Percentiles rank a stretch among this genome's conserved stretches.
Conservation (phyloP, 2,888 invertebrate species). For the Metacarcinus magister region DNA sequence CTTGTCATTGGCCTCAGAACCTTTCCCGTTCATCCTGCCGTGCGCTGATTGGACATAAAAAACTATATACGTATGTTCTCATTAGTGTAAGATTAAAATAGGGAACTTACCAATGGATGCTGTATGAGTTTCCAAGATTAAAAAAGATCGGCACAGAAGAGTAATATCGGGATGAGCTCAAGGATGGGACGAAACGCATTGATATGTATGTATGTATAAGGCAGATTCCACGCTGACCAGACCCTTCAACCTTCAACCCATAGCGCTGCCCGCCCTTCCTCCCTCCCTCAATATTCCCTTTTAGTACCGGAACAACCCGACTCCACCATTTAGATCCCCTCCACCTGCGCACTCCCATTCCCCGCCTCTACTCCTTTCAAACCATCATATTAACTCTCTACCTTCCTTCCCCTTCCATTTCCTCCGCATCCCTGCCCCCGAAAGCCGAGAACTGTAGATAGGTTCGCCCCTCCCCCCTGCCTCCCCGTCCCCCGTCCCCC, state of each 20-base stretch:
- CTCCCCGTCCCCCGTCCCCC: not conserved
- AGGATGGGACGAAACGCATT: not conserved
- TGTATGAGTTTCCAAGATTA: not conserved
- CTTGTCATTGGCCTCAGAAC: not conserved
- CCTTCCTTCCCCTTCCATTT: not conserved
- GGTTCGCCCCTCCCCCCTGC: not conserved
- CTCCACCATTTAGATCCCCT: not conserved
- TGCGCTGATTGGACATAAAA: not conserved
- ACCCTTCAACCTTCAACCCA: not conserved
- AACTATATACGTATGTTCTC: not conserved
- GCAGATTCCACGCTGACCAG: not conserved
- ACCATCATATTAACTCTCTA: not conserved
- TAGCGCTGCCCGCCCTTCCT: not conserved
- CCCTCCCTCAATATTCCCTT: not conserved
- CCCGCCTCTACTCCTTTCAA: not conserved
- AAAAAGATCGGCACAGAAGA: not conserved
- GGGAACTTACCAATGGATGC: not conserved
- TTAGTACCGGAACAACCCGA: not conserved
- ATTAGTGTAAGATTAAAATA: not conserved
- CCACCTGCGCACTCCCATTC: not conserved
- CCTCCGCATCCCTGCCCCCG: not conserved
- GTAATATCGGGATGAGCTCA: not conserved
- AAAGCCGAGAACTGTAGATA: not conserved
- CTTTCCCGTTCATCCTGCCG: not conserved
- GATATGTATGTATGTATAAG: slow-evolving; percentile 19